A percentile compares a stretch with the other conserved stretches of the same genome.
These are phyloP conservation scores for Ceryle rudis DNA, from an alignment of 2,797 vertebrate species.

Conservation along the genomic window DNA sequence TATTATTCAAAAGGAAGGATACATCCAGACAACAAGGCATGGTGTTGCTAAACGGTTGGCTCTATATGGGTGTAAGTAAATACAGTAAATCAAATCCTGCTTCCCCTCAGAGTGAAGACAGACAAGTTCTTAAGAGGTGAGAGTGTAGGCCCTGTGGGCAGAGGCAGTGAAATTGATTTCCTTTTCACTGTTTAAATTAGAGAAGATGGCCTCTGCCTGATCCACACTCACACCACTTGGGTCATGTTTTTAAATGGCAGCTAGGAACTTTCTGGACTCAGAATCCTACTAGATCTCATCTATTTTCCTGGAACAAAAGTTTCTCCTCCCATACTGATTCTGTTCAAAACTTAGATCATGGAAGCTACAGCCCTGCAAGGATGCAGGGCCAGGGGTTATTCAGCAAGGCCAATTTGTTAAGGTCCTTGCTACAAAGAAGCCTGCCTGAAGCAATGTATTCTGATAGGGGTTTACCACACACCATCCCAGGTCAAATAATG, in stretches of 20 bases:
- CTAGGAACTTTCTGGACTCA: neutral
- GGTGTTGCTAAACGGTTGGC: slow-evolving; percentile 27
- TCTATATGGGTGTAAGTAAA: slow-evolving; percentile 29
- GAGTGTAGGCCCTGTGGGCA: neutral
- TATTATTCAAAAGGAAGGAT: slow-evolving; percentile 44
- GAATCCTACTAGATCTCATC: neutral
- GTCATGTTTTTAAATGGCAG: neutral
- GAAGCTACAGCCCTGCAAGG: neutral
- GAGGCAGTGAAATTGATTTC: neutral
- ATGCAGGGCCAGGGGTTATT: neutral
- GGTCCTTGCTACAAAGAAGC: neutral
- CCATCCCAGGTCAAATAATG: neutral
- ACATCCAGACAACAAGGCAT: slow-evolving; percentile 37
- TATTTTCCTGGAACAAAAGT: neutral
- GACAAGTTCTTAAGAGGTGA: neutral
- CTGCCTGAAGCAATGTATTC: neutral
- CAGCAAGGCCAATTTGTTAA: neutral
- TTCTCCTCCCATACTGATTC: neutral
- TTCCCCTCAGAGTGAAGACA: neutral
- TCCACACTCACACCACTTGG: neutral
- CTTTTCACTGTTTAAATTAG: neutral
- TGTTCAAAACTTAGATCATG: neutral
- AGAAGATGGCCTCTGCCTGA: neutral
- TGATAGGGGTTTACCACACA: neutral
- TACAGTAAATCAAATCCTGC: neutral